These are phyloP conservation scores for Agapornis canus DNA, from an alignment of 2,797 vertebrate genomes.

Conservation along the genomic window DNA sequence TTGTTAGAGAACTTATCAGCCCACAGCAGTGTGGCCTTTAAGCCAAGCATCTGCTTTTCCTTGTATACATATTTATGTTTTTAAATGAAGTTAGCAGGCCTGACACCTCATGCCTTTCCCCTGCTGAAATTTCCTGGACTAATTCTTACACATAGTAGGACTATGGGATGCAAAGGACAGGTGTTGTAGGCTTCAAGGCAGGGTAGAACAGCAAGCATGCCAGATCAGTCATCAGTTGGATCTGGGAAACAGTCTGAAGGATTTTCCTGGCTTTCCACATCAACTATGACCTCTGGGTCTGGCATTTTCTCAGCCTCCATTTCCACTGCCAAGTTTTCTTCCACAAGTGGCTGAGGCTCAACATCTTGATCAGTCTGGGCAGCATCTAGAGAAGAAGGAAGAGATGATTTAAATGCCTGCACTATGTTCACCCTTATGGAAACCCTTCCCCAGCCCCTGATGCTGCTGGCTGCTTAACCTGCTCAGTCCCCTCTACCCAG, in stretches of 20 bases:
- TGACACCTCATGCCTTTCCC: background rate
- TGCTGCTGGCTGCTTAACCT: background rate
- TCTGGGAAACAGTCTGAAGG: conserved; percentile 20
- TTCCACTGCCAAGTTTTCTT: conserved; percentile 23
- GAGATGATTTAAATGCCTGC: background rate
- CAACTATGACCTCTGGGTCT: conserved; percentile 10
- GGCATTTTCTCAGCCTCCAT: background rate
- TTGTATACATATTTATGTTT: background rate
- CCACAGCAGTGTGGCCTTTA: rapidly evolving
- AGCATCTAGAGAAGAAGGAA: conserved; percentile 23
- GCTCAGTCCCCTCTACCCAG: background rate
- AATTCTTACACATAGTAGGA: background rate
- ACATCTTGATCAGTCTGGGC: background rate
- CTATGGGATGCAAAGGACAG: conserved; percentile 5
- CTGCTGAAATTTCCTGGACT: background rate
- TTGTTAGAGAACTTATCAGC: background rate
- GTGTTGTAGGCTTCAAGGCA: background rate
- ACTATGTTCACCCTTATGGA: background rate
- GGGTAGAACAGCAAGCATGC: background rate
- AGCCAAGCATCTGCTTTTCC: background rate
- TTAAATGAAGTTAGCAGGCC: background rate
- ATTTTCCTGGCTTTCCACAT: conserved; percentile 20
- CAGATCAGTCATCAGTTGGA: conserved; percentile 50
- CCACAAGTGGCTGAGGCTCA: background rate
- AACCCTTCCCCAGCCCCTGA: background rate